A percentile compares a stretch with the other conserved stretches of the same genome.
These are phyloP conservation scores for Nesidiocoris tenuis DNA, from an alignment of 2,888 invertebrate genomes.

Conservation along the genomic window DNA sequence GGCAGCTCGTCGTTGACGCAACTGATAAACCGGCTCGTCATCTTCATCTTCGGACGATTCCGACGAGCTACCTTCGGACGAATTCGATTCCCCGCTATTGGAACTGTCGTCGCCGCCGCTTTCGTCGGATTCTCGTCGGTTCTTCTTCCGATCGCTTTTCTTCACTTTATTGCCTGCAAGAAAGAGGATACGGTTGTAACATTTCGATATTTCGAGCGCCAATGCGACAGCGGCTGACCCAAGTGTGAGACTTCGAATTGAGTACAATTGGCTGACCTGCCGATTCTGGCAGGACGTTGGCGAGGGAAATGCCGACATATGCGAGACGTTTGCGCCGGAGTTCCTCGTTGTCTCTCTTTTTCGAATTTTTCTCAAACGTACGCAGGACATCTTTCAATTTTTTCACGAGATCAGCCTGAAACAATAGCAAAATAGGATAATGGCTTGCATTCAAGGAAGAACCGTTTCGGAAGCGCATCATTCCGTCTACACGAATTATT, in stretches of 20 bases:
- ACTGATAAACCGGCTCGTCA: constrained; percentile 76
- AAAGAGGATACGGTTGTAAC: too few relatives aligned
- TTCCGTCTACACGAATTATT: background rate
- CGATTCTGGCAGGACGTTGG: constrained; percentile 63
- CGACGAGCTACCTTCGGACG: constrained; percentile 49
- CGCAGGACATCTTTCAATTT: constrained; percentile 72
- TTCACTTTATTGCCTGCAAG: constrained; percentile 15
- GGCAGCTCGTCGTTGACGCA: constrained; percentile 76
- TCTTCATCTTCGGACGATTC: constrained; percentile 58
- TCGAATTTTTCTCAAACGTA: constrained; percentile 68
- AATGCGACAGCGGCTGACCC: too few relatives aligned
- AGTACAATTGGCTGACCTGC: constrained; percentile 20
- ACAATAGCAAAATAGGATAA: too few relatives aligned
- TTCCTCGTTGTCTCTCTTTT: constrained; percentile 66
- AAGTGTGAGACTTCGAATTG: too few relatives aligned
- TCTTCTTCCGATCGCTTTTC: background rate
- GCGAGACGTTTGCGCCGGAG: constrained; percentile 68
- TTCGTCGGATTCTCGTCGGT: background rate
- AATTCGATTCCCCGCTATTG: constrained; percentile 39
- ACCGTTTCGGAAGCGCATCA: background rate
- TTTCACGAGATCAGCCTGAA: constrained; percentile 51
- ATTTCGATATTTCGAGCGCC: too few relatives aligned
- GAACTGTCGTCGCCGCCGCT: constrained; percentile 44
- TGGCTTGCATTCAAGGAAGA: background rate
- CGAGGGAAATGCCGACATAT: constrained; percentile 72